These are phyloP conservation scores for Paratrypauchen microcephalus DNA, from an alignment of 2,797 vertebrate genomes.

Conservation along the genomic window DNA sequence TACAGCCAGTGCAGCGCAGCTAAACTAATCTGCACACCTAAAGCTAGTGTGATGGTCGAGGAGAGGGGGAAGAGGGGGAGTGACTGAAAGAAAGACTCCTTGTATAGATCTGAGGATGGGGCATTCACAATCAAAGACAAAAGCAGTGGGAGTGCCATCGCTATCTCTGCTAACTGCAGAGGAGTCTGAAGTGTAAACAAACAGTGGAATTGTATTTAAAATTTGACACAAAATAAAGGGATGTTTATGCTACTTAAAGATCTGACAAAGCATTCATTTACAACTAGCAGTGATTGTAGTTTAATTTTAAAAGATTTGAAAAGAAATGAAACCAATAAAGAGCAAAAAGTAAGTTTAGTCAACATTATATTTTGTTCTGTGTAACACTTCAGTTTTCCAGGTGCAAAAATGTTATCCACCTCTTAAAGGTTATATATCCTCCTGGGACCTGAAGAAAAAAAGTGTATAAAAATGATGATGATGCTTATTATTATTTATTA, in stretches of 20 bases:
- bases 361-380: too few species aligned
- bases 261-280: background rate
- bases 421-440: too few species aligned
- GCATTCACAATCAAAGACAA: background rate
- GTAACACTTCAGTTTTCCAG: too few species aligned
- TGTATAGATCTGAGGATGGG: background rate
- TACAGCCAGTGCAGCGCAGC: constrained; percentile 69
- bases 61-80: constrained; percentile 53
- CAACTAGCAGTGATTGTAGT: constrained; percentile 34
- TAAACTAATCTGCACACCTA: constrained; percentile 78
- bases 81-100: background rate
- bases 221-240: background rate
- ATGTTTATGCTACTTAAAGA: constrained; percentile 1
- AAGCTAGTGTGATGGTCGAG: constrained; percentile 58
- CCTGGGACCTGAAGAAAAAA: too few species aligned
- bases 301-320: too few species aligned
- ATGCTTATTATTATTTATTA: too few species aligned
- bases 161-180: background rate
- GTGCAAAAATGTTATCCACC: too few species aligned
- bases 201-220: constrained; percentile 1
- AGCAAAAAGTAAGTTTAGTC: too few species aligned
- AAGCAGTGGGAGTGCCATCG: background rate
- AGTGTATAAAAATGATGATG: too few species aligned
- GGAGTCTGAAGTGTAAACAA: background rate
- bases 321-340: too few species aligned